phyloP scores from a whole-genome alignment of 2,888 invertebrate genomes.

The Oegoconia quadripuncta region DNA sequence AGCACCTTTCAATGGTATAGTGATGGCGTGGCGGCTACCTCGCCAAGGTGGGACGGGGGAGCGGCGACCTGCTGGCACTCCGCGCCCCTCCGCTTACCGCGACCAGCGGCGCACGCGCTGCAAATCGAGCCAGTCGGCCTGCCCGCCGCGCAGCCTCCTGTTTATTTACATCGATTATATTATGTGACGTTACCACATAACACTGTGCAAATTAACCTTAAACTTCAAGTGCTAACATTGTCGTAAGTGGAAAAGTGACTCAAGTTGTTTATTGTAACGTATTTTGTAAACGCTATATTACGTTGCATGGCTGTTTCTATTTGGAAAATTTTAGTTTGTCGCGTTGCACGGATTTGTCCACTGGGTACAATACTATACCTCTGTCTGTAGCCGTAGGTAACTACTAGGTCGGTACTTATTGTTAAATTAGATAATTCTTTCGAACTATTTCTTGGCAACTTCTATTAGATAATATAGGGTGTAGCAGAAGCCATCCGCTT shows the following conservation, averaged over 20 bases:
- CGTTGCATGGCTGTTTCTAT: too few species aligned
- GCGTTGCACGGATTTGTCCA: too few species aligned
- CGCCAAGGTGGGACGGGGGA: slow-evolving; percentile 36
- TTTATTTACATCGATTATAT: slow-evolving; percentile 63
- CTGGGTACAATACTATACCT: too few species aligned
- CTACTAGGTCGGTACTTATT: too few species aligned
- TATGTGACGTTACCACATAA: slow-evolving; percentile 37
- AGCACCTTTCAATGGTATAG: slow-evolving; percentile 53
- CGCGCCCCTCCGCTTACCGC: slow-evolving; percentile 28
- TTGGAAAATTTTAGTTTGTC: too few species aligned
- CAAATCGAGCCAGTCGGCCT: slow-evolving; percentile 67
- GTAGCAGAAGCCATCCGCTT: too few species aligned
- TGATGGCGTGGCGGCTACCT: slow-evolving; percentile 28
- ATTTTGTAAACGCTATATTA: not conserved
- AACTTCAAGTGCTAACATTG: slow-evolving; percentile 2
- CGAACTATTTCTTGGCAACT: too few species aligned
- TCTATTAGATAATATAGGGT: too few species aligned
- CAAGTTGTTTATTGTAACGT: slow-evolving; percentile 14
- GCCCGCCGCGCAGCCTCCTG: slow-evolving; percentile 74
- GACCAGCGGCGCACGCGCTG: slow-evolving; percentile 70
- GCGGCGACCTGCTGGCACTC: slow-evolving; percentile 41
- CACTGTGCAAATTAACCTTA: slow-evolving; percentile 17
- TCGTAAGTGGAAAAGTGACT: slow-evolving; percentile 12
- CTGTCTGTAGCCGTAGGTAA: too few species aligned
- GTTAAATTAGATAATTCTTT: too few species aligned